Evolutionary conservation across 2,113 vertebrate species (phyloP), one percentile per base, ranked within the genome.

Genomic region (Indicator indicator): DNA sequence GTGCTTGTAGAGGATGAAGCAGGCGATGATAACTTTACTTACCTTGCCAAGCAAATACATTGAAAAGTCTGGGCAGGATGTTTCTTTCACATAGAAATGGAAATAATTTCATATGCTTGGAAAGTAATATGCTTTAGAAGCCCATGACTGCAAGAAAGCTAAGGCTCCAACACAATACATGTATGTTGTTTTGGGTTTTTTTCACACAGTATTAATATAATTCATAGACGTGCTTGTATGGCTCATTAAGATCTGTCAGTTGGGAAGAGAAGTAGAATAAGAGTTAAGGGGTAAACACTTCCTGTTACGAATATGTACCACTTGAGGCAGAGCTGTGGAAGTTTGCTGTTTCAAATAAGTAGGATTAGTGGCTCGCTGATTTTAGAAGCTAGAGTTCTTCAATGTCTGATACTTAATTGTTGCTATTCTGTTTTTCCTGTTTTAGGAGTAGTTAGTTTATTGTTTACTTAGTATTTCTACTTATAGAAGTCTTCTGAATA

Each of bases 241-340:
- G 20, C 6, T 77, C 21, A 4, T 27, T 27, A 18, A 19, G 27
- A 12, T 7, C 38, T 69, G 7, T 52, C 16, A 7, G 2, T 2
- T 24, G 27, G 15, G 21, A 83, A 26, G 8, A 18, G 4, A 38
- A 54, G 10, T 33, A 0, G 32, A 24, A 1, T 8, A 24, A 9
- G 8, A 76, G 5, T 28, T 67, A 40, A 27, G 3, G 9, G 30
- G 3, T 42, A 54, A 14, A 6, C 21, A 0, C 6, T 30, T 40
- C 21, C 9, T 16, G 0, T 42, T 70, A 3, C 30, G 6, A 13
- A 0, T 44, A 0, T 4, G 6, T 20, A 4, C 33, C 3, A 0
- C 13, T 58, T 27, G 24, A 32, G 38, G 27, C n/a, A 10, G 27
- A 59, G 23, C 63, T 63, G 33, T 71, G 50, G 9, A 36, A 65